Evolutionary conservation across 2,113 vertebrate genomes (phyloP), one percentile per base, ranked within the genome.

Genomic region (Hydropotes inermis): DNA sequence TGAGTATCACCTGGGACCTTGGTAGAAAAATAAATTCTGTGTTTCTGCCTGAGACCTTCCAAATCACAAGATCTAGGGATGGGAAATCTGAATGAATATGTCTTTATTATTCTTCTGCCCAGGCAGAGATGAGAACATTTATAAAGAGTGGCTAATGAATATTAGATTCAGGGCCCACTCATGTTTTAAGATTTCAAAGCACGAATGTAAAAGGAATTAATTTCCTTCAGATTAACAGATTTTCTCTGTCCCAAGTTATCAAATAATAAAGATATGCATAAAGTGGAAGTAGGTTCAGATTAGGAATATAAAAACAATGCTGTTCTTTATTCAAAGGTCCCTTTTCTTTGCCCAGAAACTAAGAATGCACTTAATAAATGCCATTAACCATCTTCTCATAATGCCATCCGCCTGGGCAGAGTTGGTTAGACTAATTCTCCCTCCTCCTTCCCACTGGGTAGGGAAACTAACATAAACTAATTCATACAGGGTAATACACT

Each of bases 381-480:
- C 76, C 23, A 27, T 52, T 57, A 91, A 91, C 57, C 16, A 54
- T 54, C 43, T 30, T 82, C 27, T 78, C 28, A 23, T 81, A 74
- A 54, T 45, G n/a, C 45, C 11, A 0, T 23, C 11, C 19, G 52
- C 19, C 9, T 9, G 27, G 85, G 36, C 47, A 52, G 74, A 60
- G 21, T n/a, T 79, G 45, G 11, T 47, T 64, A 94, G 50, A 64
- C 54, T 58, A 78, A 64, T 27, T 21, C 50, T 67, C 39, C 27
- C 21, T 57, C 21, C 7, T 89, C 13, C 47, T 95, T 89, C n/a
- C 87, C 87, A 67, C 33, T n/a, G 60, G 76, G 33, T 23, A 94
- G 61, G 21, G 83, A 90, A 98, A 45, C 87, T 70, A 97, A 93
- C 91, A 57, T 57, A 55, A 97, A 94, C 60, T 58, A 78, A 94